Base-by-base conservation (phyloP, 92 coral and sea anemone genomes). In the Umimayanthus kanabou region DNA sequence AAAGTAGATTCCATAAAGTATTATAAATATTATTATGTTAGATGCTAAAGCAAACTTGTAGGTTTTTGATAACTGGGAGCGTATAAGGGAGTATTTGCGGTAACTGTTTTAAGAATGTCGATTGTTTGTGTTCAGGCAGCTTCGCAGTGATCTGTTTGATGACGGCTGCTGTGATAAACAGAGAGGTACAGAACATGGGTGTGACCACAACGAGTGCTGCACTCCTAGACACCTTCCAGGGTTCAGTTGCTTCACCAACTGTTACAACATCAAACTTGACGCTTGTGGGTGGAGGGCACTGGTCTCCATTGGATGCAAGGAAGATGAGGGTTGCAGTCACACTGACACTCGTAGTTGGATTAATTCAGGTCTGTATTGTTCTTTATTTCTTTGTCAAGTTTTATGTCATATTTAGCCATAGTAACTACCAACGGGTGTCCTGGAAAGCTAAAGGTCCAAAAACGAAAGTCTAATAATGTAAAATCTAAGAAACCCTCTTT, bases 251-350 rank as follows among this genome's bases (percentile, higher is more conserved):
- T 26, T 29, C 82, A 29, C 64, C 25, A 57, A 72, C 22, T 3
- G 33, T n/a, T 8, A 10, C 75, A 39, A 23, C 30, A 9, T 40
- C 72, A 81, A 64, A 65, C 29, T 20, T 37, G 50, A 81, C 71
- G 14, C 15, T 23, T 65, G 20, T 43, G 33, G n/a, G 90, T 23
- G 39, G 80, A 7, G 88, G 86, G 13, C 75, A 82, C 40, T 95
- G 96, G 98, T 90, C 91, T 13, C 93, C 95, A 39, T 22, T 71
- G 23, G 95, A 93, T 23, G 90, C 91, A 26, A 80, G 79, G 84
- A 97, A 97, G 89, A 76, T 97, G 85, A 92, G 93, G 80, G 87
- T 97, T 55, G 94, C 98, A 5, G 85, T 97, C 30, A 79, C 99
- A 2, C 89, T 97, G 42, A 90, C 99, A n/a, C 84, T 97, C 42